These are phyloP conservation scores for Neotoxoptera formosana DNA, from an alignment of 1,140 invertebrate genomes.

Conservation along the genomic window DNA sequence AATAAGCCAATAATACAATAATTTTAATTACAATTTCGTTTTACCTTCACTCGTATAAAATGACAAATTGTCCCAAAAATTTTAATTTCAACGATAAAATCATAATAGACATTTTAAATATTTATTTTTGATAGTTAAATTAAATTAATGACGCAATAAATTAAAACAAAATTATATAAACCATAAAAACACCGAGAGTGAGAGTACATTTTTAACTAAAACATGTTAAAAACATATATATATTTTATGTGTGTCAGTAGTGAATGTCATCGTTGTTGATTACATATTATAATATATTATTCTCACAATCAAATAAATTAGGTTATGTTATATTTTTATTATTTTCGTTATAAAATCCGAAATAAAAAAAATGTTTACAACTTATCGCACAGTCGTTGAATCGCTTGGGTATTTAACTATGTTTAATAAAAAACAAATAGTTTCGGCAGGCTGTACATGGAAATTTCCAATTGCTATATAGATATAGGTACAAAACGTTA, in stretches of 20 bases:
- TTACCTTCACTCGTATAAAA: not conserved
- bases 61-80: not conserved
- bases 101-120: not conserved
- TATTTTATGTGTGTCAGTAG: not conserved
- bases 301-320: not conserved
- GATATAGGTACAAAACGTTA: not conserved
- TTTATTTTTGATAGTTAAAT: not conserved
- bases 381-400: not conserved
- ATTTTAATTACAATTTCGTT: not conserved
- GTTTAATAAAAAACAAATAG: not conserved
- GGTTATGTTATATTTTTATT: not conserved
- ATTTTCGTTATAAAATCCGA: not conserved
- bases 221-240: not conserved
- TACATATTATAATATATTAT: not conserved
- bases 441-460: not conserved
- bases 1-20: not conserved
- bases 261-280: not conserved
- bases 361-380: not conserved
- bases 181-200: not conserved
- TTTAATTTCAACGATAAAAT: not conserved
- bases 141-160: not conserved
- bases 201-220: not conserved
- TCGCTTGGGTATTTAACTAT: not conserved
- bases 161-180: not conserved
- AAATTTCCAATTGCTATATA: not conserved